These are phyloP conservation scores for Brachymystax lenok DNA, from an alignment of 2,797 vertebrate species.

Conservation along the genomic window DNA sequence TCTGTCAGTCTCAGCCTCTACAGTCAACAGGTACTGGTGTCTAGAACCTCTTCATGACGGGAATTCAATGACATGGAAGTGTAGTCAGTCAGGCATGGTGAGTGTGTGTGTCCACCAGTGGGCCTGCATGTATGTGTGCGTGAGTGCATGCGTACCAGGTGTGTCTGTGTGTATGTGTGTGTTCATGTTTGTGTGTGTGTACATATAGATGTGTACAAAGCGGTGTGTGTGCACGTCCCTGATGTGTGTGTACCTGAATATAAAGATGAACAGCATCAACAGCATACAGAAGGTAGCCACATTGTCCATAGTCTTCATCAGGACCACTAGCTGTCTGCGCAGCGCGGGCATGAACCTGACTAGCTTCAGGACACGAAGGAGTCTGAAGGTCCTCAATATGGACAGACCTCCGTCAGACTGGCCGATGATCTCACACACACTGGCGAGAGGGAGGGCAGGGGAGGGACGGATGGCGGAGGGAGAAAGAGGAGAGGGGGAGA, in stretches of 20 bases:
- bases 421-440: conserved; percentile 94
- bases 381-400: conserved; percentile 90
- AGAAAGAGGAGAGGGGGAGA: background rate
- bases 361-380: conserved; percentile 92
- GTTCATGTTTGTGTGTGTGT: background rate
- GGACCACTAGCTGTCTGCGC: conserved; percentile 92
- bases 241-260: conserved; percentile 84
- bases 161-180: background rate
- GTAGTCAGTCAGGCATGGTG: background rate
- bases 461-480: background rate
- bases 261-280: conserved; percentile 97
- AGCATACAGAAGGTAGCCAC: conserved; percentile 99
- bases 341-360: conserved; percentile 96
- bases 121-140: too few species aligned
- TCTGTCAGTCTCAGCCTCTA: conserved; percentile 13
- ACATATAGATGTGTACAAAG: too few species aligned
- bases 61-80: background rate
- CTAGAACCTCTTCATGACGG: background rate
- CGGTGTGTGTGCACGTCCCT: background rate
- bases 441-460: conserved; percentile 40
- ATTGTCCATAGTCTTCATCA: conserved; percentile 99
- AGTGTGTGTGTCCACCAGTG: too few species aligned
- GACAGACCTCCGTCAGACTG: conserved; percentile 93
- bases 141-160: background rate
- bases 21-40: background rate